Evolutionary conservation across 2,113 vertebrate genomes (phyloP).

Genomic region (Cairina moschata): DNA sequence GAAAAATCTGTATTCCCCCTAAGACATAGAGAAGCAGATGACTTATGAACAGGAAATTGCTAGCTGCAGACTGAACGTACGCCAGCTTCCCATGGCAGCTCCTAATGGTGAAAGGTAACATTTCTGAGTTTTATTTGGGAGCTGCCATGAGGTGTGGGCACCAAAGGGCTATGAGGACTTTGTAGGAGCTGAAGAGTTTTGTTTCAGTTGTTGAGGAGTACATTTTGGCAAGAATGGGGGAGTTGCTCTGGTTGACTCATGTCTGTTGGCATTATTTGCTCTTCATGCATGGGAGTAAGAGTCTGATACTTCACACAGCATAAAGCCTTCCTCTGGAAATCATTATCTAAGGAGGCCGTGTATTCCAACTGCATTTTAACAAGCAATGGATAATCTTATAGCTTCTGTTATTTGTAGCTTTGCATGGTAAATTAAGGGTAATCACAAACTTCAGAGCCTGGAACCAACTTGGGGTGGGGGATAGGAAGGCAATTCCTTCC

Average conservation of each 20-base stretch:
- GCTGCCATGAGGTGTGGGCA: neutral
- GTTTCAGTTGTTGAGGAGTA: neutral
- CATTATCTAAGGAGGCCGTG: neutral
- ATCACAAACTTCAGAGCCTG: neutral
- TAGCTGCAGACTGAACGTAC: neutral
- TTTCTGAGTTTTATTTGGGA: neutral
- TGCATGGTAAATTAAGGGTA: slow-evolving; percentile 43
- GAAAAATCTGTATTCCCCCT: slow-evolving; percentile 61
- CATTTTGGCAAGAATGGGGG: neutral
- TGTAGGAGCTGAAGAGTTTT: neutral
- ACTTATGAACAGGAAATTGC: neutral
- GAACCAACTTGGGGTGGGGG: neutral
- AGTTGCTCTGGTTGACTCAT: neutral
- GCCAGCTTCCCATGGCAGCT: neutral
- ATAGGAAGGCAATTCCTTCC: slow-evolving; percentile 5
- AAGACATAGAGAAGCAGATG: neutral
- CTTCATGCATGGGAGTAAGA: neutral
- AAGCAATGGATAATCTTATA: slow-evolving; percentile 11
- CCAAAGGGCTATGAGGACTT: neutral
- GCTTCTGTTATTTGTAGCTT: slow-evolving; percentile 38
- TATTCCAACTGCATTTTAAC: slow-evolving; percentile 33
- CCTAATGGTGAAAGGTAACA: neutral
- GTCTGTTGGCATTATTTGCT: neutral
- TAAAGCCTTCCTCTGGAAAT: neutral
- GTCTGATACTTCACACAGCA: neutral